These are phyloP conservation scores for Molorchus minor DNA, from an alignment of 2,888 invertebrate genomes.

Conservation along the genomic window DNA sequence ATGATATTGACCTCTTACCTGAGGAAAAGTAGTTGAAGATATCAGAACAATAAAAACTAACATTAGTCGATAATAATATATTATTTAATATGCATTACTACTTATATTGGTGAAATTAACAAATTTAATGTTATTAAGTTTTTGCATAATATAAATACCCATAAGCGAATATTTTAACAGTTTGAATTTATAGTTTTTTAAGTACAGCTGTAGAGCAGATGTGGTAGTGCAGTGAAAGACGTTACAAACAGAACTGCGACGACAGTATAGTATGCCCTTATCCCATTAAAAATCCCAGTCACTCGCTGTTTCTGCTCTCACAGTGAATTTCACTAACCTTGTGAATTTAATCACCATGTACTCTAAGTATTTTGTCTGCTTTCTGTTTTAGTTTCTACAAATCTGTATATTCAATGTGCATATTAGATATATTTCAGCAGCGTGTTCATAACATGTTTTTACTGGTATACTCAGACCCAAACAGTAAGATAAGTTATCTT, in stretches of 20 bases:
- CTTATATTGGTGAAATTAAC: conserved; percentile 10
- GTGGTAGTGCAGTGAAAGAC: conserved; percentile 65
- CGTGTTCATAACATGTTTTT: too few species aligned
- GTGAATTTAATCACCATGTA: conserved; percentile 5
- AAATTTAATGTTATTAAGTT: not conserved
- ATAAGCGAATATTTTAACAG: conserved; percentile 1
- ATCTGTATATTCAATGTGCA: too few species aligned
- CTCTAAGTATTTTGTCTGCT: conserved; percentile 15
- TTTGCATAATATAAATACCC: too few species aligned
- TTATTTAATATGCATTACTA: not conserved
- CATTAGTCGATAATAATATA: conserved; percentile 42
- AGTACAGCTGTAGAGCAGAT: conserved; percentile 81
- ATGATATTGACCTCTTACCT: conserved; percentile 71
- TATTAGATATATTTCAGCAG: too few species aligned
- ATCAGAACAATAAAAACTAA: conserved; percentile 45
- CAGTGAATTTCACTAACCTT: conserved; percentile 60
- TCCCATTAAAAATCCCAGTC: conserved; percentile 63
- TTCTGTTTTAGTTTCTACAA: conserved; percentile 6
- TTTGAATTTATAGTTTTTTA: conserved; percentile 71
- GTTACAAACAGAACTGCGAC: conserved; percentile 43
- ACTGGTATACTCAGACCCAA: too few species aligned
- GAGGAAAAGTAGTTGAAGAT: conserved; percentile 48
- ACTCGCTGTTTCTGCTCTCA: conserved; percentile 61
- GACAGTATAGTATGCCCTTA: conserved; percentile 60
- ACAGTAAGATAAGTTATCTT: too few species aligned